These are phyloP conservation scores for Etheostoma cragini DNA, from an alignment of 2,113 vertebrate genomes.

Conservation along the genomic window DNA sequence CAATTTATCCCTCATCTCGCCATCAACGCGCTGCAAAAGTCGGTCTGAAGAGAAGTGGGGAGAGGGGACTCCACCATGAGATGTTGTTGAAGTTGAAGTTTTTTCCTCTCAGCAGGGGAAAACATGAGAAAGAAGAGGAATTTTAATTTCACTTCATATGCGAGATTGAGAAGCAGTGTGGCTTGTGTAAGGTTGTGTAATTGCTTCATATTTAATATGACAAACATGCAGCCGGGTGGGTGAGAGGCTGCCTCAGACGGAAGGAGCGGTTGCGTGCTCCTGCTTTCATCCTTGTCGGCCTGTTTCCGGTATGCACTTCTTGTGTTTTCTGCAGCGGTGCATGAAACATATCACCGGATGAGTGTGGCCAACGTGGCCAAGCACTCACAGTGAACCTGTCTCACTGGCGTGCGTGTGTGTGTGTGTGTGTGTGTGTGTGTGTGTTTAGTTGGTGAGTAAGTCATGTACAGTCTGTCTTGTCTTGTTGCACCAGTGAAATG, in stretches of 20 bases:
- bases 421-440: constrained; percentile 9
- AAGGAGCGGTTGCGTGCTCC: constrained; percentile 59
- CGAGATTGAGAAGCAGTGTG: constrained; percentile 43
- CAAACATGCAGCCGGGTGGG: constrained; percentile 63
- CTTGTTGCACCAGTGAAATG: constrained; percentile 30
- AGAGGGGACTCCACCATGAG: background rate
- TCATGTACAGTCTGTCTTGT: constrained; percentile 40
- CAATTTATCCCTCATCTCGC: constrained; percentile 55
- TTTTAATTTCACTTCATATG: constrained; percentile 38
- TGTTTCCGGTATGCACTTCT: constrained; percentile 81
- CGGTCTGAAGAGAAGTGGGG: background rate
- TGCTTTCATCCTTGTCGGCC: constrained; percentile 64
- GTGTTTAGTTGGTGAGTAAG: constrained; percentile 12
- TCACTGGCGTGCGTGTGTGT: constrained; percentile 31
- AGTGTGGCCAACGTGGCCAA: constrained; percentile 52
- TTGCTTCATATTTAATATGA: constrained; percentile 80
- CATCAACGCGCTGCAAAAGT: constrained; percentile 24
- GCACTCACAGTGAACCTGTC: constrained; percentile 53
- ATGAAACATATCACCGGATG: constrained; percentile 72
- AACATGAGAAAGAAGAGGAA: constrained; percentile 3
- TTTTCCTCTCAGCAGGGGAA: background rate
- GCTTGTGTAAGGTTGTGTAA: constrained; percentile 66
- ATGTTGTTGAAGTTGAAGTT: constrained; percentile 27
- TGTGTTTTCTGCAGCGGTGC: constrained; percentile 80
- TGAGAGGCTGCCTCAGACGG: constrained; percentile 57